Evolutionary conservation across 2,888 invertebrate genomes (phyloP), one percentile per base, ranked within the genome.

Genomic region (Hypercompe scribonia): DNA sequence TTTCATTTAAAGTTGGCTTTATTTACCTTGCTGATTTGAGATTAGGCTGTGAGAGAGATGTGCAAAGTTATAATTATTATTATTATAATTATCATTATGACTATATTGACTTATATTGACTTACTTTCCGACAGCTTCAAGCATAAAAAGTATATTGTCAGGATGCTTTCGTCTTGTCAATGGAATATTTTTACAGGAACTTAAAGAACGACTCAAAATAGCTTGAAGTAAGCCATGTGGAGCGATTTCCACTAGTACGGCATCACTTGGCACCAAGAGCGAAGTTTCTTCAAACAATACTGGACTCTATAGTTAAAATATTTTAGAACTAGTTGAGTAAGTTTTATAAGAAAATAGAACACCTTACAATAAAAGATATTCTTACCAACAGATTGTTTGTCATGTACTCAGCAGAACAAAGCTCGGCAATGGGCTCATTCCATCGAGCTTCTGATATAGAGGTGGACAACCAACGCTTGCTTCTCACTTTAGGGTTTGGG

Each of bases 181-280:
- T 0, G 98, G 96, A 70, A 98, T 95, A 86, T 98, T 97, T 1
- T 92, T 96, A 79, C 97, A 97, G 18, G 96, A 95, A 18, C 95
- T 92, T 46, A 99, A 90, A 0, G 98, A 97, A 67, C 98, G 96
- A 86, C 97, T 97, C 15, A 99, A 94, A 83, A 99, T 98, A 24
- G 74, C 98, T 90, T 99, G 99, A 73, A 99, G 96, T 31, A 99
- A 96, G 34, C 98, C 97, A 86, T 99, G 99, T 0, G 99, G 99
- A 0, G 99, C 99, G 76, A 99, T 97, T 92, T 99, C 99, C 71
- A 99, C 97, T 18, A 97, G 95, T 42, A 99, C 96, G 0, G 99
- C 98, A 86, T 98, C 97, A 18, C 96, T 94, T 0, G 98, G 98
- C 68, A 99, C 97, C 84, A 97, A 96, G 50, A 93, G 94, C 4